These are phyloP conservation scores for Mugil cephalus DNA, from an alignment of 2,113 vertebrate genomes.

Conservation along the genomic window DNA sequence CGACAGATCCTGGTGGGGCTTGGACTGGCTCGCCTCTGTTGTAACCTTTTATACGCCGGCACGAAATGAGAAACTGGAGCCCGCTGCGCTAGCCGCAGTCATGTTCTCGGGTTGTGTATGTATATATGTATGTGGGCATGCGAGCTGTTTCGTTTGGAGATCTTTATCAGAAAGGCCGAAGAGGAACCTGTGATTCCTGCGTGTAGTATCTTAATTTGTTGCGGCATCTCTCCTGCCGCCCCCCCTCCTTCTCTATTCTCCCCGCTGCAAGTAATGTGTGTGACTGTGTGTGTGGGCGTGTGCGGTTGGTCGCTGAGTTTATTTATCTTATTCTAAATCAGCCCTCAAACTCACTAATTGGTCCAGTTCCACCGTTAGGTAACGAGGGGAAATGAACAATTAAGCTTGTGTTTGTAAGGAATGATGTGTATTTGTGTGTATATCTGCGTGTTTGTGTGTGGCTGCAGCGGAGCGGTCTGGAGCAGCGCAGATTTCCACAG, in stretches of 20 bases:
- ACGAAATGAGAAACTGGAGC: constrained; percentile 59
- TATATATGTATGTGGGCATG: background rate
- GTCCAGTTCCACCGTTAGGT: constrained; percentile 86
- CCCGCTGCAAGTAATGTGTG: constrained; percentile 25
- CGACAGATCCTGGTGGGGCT: constrained; percentile 58
- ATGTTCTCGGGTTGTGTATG: constrained; percentile 2
- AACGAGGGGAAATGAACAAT: constrained; percentile 87
- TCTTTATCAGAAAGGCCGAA: constrained; percentile 51
- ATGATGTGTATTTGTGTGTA: constrained; percentile 51
- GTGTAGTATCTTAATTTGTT: constrained; percentile 56
- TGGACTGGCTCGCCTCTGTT: constrained; percentile 50
- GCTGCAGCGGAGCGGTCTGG: constrained; percentile 29
- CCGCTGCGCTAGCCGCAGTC: constrained; percentile 9
- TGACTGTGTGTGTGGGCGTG: constrained; percentile 64
- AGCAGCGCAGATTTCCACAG: constrained; percentile 29
- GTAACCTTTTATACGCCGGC: constrained; percentile 56
- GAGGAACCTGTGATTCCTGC: constrained; percentile 47
- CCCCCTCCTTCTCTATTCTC: constrained; percentile 41
- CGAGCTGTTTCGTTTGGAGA: constrained; percentile 54
- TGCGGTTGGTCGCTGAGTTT: constrained; percentile 84
- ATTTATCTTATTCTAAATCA: constrained; percentile 88
- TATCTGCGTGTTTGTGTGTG: constrained; percentile 42
- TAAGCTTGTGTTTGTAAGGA: constrained; percentile 81
- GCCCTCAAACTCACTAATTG: constrained; percentile 86
- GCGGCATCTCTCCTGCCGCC: constrained; percentile 50